Evolutionary conservation across 1,140 invertebrate species (phyloP).

Genomic region (Linepithema humile): DNA sequence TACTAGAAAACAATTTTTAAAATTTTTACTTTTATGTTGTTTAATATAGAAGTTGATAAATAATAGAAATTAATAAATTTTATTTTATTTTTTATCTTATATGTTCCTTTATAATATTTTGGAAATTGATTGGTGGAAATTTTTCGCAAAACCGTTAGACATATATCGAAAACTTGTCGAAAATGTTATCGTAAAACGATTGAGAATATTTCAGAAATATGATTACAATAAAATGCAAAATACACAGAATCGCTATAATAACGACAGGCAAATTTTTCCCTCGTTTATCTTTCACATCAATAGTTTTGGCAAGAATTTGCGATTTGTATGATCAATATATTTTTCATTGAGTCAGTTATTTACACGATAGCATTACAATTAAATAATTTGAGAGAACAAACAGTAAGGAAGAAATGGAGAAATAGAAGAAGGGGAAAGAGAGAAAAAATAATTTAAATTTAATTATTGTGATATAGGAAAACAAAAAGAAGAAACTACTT

Average conservation of each 20-base stretch:
- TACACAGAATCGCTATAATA: neutral
- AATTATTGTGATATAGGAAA: neutral
- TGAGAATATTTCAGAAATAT: neutral
- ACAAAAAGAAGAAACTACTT: no score
- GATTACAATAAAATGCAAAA: neutral
- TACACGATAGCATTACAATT: neutral
- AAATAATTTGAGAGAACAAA: no score
- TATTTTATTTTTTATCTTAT: no score
- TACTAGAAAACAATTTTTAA: neutral
- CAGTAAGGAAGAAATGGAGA: no score
- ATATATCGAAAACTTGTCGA: neutral
- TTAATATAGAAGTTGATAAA: no score
- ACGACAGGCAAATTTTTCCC: neutral
- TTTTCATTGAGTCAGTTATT: constrained; percentile 12
- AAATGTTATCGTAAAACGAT: neutral
- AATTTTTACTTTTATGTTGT: neutral
- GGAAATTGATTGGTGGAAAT: constrained; percentile 7
- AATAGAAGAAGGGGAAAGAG: no score
- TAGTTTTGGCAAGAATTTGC: constrained; percentile 38
- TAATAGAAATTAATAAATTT: no score
- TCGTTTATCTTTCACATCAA: neutral
- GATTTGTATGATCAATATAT: neutral
- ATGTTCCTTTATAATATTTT: neutral
- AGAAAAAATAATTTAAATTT: neutral
- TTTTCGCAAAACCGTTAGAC: constrained; percentile 20